Conservation (phyloP, 2,797 vertebrate species). For the Chiroxiphia lanceolata region DNA sequence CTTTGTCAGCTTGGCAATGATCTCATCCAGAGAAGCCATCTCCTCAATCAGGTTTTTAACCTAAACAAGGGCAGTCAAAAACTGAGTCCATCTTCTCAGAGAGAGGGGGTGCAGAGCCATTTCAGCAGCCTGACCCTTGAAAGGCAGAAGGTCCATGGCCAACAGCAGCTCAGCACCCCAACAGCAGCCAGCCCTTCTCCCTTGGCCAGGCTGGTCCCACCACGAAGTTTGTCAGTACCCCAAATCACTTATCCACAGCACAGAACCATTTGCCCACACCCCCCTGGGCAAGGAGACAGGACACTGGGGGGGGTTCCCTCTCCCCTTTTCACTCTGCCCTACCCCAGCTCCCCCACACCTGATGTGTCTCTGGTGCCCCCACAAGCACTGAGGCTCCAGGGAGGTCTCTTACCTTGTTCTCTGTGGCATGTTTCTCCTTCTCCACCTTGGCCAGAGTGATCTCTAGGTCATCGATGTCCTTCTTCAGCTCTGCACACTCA, state of each 20-base stretch:
- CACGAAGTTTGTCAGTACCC: neutral
- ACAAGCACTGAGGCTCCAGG: neutral
- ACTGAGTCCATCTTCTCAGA: neutral
- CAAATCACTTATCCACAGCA: neutral
- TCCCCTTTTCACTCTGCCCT: neutral
- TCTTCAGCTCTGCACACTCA: slow-evolving; percentile 91
- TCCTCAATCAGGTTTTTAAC: slow-evolving; percentile 95
- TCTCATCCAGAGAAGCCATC: slow-evolving; percentile 90
- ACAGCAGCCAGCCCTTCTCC: neutral
- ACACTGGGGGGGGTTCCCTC: neutral
- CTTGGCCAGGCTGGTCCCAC: neutral
- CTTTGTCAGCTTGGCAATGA: slow-evolving; percentile 88
- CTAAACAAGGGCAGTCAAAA: slow-evolving; percentile 61
- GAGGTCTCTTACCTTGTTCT: slow-evolving; percentile 84
- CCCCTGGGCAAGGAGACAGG: neutral
- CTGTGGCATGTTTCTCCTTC: slow-evolving; percentile 91
- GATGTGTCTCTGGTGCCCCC: accelerated
- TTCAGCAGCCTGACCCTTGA: neutral
- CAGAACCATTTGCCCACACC: neutral
- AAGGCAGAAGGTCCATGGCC: neutral
- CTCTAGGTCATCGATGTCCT: slow-evolving; percentile 93
- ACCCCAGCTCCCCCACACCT: neutral
- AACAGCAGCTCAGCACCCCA: neutral
- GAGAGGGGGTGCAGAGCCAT: neutral
- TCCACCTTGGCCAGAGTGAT: slow-evolving; percentile 92